Base-by-base conservation (phyloP, 2,113 vertebrate species). In the Glaucidium brasilianum region DNA sequence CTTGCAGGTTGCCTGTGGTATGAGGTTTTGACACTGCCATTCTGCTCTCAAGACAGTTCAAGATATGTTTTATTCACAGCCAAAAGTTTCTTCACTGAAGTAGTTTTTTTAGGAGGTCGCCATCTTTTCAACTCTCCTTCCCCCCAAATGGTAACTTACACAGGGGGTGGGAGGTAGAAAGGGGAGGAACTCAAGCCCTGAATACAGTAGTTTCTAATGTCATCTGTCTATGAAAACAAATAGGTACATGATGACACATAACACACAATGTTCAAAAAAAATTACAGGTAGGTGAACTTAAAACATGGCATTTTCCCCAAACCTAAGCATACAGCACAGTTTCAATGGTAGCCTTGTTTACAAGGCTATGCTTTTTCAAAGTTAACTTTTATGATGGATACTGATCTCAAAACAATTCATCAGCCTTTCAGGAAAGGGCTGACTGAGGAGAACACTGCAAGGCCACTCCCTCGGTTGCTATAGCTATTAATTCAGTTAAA, bases 21-120 rank as follows among this genome's bases (percentile, higher is more conserved):
- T 56, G 73, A 80, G 32, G 68, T 23, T 84, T 90, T 68, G 74
- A 67, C 26, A 32, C 15, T 30, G 55, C 15, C 30, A 16, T 23
- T 35, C 21, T 52, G 41, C 59, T 47, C 77, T 15, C 43, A 62
- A 78, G 30, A 60, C 34, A 84, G 76, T 15, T 53, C 82, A 81
- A 12, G 37, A 21, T 4, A 1, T 43, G 15, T 53, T 91, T 91
- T 58, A 92, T 43, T 71, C 53, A 41, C 41, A 63, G 60, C 32
- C 69, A 64, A 87, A 89, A 89, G 41, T 19, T 50, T 32, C 64
- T 72, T 72, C 34, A 45, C 3, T 68, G 30, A 82, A 76, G 47
- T 0, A 1, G 20, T 20, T 29, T 37, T 71, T 81, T 56, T 72
- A 30, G 0, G 0, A 89, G 25, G 41, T 13, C 79, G 55, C 27